phyloP scores from a whole-genome alignment of 1,140 invertebrate genomes.

The Zophobas morio region DNA sequence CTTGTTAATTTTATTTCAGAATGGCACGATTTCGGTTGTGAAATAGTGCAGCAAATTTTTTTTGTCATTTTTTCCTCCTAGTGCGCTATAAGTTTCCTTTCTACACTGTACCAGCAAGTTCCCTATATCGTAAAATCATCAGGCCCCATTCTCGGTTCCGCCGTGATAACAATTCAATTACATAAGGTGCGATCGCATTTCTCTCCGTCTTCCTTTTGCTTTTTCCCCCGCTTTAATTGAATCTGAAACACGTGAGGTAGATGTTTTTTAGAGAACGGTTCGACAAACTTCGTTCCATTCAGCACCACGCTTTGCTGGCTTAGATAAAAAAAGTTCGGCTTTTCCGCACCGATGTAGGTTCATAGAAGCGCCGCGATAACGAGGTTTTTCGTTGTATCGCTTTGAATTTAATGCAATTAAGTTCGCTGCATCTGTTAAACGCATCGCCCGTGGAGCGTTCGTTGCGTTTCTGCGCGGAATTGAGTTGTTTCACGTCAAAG shows the following conservation, averaged over 20 bases:
- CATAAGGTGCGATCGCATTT: constrained; percentile 22
- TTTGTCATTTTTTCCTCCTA: too few species aligned
- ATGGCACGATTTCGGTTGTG: too few species aligned
- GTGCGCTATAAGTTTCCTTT: too few species aligned
- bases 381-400: neutral
- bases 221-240: constrained; percentile 36
- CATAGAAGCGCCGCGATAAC: neutral
- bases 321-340: constrained; percentile 27
- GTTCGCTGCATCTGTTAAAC: neutral
- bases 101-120: too few species aligned
- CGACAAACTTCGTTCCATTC: constrained; percentile 20
- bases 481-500: too few species aligned
- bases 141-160: neutral
- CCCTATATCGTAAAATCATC: too few species aligned
- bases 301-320: constrained; percentile 22
- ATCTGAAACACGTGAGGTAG: constrained; percentile 36
- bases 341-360: constrained; percentile 12
- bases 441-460: too few species aligned
- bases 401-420: constrained; percentile 25
- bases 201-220: constrained; percentile 15
- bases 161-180: constrained; percentile 38
- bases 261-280: constrained; percentile 15
- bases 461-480: too few species aligned
- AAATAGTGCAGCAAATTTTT: too few species aligned
- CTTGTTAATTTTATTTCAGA: too few species aligned